Conservation (phyloP, 1,140 invertebrate genomes). For the Tyrophagus putrescentiae region DNA sequence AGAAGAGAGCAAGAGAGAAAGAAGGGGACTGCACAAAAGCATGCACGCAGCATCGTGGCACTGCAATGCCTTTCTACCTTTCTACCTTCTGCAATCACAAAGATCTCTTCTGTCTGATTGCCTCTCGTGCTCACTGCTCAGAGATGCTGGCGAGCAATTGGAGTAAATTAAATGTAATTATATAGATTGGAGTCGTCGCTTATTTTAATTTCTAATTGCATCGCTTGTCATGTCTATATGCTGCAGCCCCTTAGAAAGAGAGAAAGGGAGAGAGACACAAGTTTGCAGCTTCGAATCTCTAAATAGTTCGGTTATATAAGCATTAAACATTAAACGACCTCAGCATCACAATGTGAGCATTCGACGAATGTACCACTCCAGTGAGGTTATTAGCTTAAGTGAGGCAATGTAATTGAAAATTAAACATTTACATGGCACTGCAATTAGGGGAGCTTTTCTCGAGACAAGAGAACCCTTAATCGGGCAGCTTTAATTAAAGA, state of each 20-base stretch:
- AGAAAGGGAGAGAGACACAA: background rate
- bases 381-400: constrained; percentile 6
- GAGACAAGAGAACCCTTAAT: background rate
- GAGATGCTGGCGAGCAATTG: too few relatives aligned
- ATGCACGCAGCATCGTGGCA: too few relatives aligned
- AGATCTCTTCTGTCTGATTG: too few relatives aligned
- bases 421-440: constrained; percentile 2
- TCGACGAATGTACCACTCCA: background rate
- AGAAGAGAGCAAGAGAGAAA: too few relatives aligned
- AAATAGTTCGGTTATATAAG: constrained; percentile 9
- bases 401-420: constrained; percentile 12
- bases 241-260: background rate
- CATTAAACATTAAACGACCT: constrained; percentile 12
- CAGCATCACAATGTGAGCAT: background rate
- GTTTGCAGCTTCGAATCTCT: constrained; percentile 1
- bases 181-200: constrained; percentile 13
- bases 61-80: too few relatives aligned
- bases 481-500: background rate
- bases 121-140: too few relatives aligned
- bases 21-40: too few relatives aligned
- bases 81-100: too few relatives aligned
- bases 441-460: constrained; percentile 3
- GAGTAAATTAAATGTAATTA: constrained; percentile 13
- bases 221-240: background rate
- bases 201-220: constrained; percentile 15